phyloP scores from a whole-genome alignment of 2,888 invertebrate species.

The Aleiodes testaceus region DNA sequence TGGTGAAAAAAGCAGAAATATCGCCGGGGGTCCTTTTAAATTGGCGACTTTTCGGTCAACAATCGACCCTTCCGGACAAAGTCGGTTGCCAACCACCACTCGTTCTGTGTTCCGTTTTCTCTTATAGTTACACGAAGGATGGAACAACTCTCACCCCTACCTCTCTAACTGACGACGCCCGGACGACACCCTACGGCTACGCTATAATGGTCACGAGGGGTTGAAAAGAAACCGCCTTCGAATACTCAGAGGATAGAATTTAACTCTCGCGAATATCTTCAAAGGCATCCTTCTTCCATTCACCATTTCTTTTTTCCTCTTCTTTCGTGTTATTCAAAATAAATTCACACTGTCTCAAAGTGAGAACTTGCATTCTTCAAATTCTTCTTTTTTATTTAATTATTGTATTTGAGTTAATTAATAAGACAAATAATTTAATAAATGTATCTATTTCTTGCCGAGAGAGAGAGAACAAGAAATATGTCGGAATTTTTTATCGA shows the following conservation, averaged over 20 bases:
- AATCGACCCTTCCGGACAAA: slow-evolving; percentile 71
- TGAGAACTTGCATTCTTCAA: slow-evolving; percentile 16
- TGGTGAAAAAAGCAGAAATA: slow-evolving; percentile 48
- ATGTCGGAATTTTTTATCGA: slow-evolving; percentile 11
- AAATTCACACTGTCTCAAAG: slow-evolving; percentile 13
- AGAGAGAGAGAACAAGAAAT: slow-evolving; percentile 3
- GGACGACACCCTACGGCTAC: slow-evolving; percentile 53
- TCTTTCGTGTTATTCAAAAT: slow-evolving; percentile 35
- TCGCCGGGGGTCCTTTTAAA: slow-evolving; percentile 68
- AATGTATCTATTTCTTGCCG: too few species aligned
- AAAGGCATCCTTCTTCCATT: slow-evolving; percentile 47
- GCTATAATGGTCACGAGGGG: slow-evolving; percentile 55
- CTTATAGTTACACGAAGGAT: slow-evolving; percentile 36
- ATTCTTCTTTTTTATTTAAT: neutral
- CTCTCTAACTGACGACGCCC: slow-evolving; percentile 34
- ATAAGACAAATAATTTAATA: too few species aligned
- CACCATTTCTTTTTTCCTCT: neutral
- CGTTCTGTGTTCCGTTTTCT: slow-evolving; percentile 20
- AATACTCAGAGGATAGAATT: slow-evolving; percentile 49
- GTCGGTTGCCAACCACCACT: slow-evolving; percentile 56
- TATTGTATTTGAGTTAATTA: neutral
- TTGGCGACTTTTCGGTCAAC: slow-evolving; percentile 74
- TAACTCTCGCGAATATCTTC: slow-evolving; percentile 52
- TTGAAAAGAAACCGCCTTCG: slow-evolving; percentile 49
- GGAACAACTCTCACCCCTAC: slow-evolving; percentile 47